Base-by-base conservation (phyloP, 2,797 vertebrate species). In the Notolabrus celidotus region DNA sequence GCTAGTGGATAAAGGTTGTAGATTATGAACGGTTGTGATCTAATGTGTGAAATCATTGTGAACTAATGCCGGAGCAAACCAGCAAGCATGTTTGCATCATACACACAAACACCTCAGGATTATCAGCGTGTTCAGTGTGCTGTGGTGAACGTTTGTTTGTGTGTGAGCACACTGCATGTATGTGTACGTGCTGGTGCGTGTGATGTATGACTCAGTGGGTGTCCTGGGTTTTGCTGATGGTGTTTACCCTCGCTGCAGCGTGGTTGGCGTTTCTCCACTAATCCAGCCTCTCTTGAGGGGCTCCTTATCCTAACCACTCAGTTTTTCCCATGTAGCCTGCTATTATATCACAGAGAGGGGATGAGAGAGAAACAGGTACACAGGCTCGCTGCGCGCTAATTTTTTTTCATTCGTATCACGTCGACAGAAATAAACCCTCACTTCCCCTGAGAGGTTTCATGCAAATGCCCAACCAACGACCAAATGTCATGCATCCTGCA, bases 191-290 rank as follows among this genome's bases (percentile, higher is more conserved):
- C 31, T 1, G 63, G 46, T 29, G 67, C 36, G 22, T 58, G 61
- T 56, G 73, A 71, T 71, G 54, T 65, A 57, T 77, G 86, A 86
- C 80, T 86, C 76, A 68, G 85, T 83, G 86, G 88, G 84, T 88
- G 83, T 89, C 80, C 86, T 70, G 57, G 58, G 77, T 71, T 82
- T n/a, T 86, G 76, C 84, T 86, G 79, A 87, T 58, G 41, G 83
- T 91, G 85, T 93, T 93, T 93, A 88, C 88, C 86, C 73, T 72
- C 66, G 77, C 86, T 88, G 85, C 83, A 85, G 84, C 72, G 70
- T 78, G 65, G 85, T 81, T 92, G 87, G 85, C 88, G 51, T 86
- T 81, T 81, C 72, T 92, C 88, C 84, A 85, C 87, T 92, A 92
- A 93, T 90, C 91, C 89, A 79, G 68, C 59, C 66, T 90, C 88